Conservation (phyloP, 2,888 invertebrate species). For the Erebia ligea region DNA sequence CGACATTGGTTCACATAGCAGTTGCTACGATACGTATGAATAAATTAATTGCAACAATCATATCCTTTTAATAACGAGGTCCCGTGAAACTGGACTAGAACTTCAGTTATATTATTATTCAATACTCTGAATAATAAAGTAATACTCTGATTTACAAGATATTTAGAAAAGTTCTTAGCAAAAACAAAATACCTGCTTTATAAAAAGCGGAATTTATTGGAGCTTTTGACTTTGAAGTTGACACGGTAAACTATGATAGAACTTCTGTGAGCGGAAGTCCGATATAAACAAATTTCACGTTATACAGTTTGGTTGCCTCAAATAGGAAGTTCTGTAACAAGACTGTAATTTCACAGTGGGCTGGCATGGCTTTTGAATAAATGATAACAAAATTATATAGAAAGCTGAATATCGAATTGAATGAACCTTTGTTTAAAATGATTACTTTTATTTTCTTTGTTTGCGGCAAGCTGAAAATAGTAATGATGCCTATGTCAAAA, state of each 20-base stretch:
- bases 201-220: not conserved
- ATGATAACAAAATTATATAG: slow-evolving; percentile 59
- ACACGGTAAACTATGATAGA: not conserved
- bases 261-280: slow-evolving; percentile 23
- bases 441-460: not conserved
- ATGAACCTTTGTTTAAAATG: slow-evolving; percentile 18
- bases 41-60: slow-evolving; percentile 2
- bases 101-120: not conserved
- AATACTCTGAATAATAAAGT: too few species aligned
- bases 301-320: slow-evolving; percentile 36
- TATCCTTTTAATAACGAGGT: not conserved
- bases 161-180: not conserved
- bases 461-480: not conserved
- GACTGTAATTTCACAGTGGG: slow-evolving; percentile 57
- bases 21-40: slow-evolving; percentile 10
- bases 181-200: not conserved
- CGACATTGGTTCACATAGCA: not conserved
- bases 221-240: not conserved
- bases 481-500: too few species aligned
- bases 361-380: slow-evolving; percentile 58
- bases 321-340: slow-evolving; percentile 47
- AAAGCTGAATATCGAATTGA: slow-evolving; percentile 45
- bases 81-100: not conserved
- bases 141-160: too few species aligned
- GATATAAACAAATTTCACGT: slow-evolving; percentile 30